These are phyloP conservation scores for Chironex yamaguchii DNA, from an alignment of 30 jellyfish, hydroid and myxozoan genomes.

Conservation along the genomic window DNA sequence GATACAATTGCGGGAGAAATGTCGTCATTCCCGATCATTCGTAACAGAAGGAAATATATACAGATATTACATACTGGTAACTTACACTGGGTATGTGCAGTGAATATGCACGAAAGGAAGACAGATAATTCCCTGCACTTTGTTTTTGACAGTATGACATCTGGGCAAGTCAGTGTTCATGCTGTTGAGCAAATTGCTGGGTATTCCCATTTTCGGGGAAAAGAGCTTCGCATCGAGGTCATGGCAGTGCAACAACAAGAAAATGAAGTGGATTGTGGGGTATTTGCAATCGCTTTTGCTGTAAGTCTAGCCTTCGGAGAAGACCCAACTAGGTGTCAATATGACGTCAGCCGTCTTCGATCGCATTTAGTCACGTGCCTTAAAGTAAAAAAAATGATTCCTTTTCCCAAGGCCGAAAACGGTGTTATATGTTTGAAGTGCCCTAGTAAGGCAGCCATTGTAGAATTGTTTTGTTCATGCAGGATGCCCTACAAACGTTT, in stretches of 20 bases:
- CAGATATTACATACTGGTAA: slow-evolving; percentile 31
- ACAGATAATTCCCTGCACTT: neutral
- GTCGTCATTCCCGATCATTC: neutral
- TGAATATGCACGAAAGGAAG: neutral
- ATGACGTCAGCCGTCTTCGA: neutral
- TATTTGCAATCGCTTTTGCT: slow-evolving; percentile 37
- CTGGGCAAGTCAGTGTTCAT: neutral
- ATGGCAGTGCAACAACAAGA: slow-evolving; percentile 46
- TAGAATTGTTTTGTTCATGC: slow-evolving; percentile 12
- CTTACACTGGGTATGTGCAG: slow-evolving; percentile 24
- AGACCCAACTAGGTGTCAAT: slow-evolving; percentile 6
- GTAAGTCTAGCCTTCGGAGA: neutral
- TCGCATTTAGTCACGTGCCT: neutral
- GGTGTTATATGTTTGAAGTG: neutral
- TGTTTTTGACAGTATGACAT: slow-evolving; percentile 8
- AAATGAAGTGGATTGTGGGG: slow-evolving; percentile 45
- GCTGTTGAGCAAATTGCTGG: slow-evolving; percentile 1
- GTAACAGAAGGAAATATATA: neutral
- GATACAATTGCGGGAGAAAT: slow-evolving; percentile 10
- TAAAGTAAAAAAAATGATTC: neutral
- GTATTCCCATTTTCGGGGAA: neutral
- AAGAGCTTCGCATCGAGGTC: neutral
- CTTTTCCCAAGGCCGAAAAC: neutral
- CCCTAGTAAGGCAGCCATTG: neutral
- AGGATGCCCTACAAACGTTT: neutral